Evolutionary conservation across 1,140 invertebrate genomes (phyloP).

Genomic region (Microvelia longipes): DNA sequence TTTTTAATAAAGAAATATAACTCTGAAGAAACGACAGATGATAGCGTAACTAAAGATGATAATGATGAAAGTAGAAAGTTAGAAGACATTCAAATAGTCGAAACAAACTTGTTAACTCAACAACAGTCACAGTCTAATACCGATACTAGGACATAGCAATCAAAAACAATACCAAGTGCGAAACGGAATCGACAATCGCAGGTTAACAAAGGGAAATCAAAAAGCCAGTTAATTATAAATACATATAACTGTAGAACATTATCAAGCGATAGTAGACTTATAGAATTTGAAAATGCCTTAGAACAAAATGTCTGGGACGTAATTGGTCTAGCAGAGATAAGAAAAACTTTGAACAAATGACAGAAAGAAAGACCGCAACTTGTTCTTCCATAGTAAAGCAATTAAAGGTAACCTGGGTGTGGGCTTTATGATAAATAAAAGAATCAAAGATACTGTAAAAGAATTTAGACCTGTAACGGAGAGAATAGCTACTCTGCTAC

Average conservation of each 20-base stretch:
- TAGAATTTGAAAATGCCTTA: conserved; percentile 3
- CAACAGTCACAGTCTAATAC: no score
- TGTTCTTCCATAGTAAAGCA: neutral
- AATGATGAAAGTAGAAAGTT: neutral
- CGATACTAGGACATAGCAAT: neutral
- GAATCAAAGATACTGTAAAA: neutral
- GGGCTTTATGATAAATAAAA: neutral
- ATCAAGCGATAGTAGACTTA: neutral
- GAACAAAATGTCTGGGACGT: neutral
- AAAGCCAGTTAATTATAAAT: neutral
- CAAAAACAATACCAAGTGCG: neutral
- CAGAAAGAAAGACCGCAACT: conserved; percentile 1
- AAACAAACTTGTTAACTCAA: neutral
- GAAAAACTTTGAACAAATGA: conserved; percentile 3
- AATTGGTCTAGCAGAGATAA: conserved; percentile 1
- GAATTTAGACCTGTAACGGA: neutral
- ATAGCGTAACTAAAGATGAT: neutral
- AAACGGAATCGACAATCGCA: neutral
- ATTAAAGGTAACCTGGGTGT: neutral
- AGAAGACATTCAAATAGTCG: neutral
- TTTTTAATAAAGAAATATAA: neutral
- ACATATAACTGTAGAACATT: conserved; percentile 5
- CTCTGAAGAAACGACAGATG: neutral
- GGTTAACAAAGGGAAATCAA: neutral
- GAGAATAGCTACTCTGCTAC: neutral